These are phyloP conservation scores for Erebia ligea DNA, from an alignment of 2,888 invertebrate species.

Conservation along the genomic window DNA sequence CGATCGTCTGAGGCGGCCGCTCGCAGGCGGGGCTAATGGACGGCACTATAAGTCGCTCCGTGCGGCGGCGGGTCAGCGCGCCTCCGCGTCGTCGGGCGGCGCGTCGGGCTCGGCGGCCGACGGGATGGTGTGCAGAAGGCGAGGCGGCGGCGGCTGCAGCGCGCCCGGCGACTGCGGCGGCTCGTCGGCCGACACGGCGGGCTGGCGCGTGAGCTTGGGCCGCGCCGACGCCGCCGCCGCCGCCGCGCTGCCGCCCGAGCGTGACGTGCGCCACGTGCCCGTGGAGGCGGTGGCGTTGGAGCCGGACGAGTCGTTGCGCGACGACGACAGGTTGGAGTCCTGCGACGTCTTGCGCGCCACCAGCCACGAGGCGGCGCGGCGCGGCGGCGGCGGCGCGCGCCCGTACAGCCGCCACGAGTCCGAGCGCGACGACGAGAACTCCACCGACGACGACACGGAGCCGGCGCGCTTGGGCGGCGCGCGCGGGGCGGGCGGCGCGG, in stretches of 20 bases:
- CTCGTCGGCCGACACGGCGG: slow-evolving; percentile 91
- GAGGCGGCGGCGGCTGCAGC: slow-evolving; percentile 50
- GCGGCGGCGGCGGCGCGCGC: slow-evolving; percentile 91
- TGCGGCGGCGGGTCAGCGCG: slow-evolving; percentile 48
- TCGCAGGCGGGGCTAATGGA: background rate
- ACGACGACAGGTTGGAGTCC: slow-evolving; percentile 95
- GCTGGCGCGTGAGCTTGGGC: slow-evolving; percentile 84
- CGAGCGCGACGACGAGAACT: slow-evolving; percentile 91
- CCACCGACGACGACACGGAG: slow-evolving; percentile 91
- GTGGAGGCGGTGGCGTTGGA: slow-evolving; percentile 95
- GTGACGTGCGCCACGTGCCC: slow-evolving; percentile 93
- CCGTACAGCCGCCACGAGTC: slow-evolving; percentile 88
- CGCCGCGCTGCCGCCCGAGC: slow-evolving; percentile 90
- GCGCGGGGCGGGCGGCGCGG: slow-evolving; percentile 61
- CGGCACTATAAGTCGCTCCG: background rate
- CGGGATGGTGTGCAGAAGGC: slow-evolving; percentile 68
- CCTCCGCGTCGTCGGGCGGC: slow-evolving; percentile 44
- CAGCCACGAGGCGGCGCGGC: slow-evolving; percentile 94
- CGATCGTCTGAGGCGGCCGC: background rate
- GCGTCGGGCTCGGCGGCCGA: slow-evolving; percentile 70
- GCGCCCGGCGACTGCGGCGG: slow-evolving; percentile 81
- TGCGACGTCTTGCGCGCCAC: slow-evolving; percentile 96
- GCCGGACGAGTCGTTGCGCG: slow-evolving; percentile 95
- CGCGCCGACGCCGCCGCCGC: slow-evolving; percentile 76
- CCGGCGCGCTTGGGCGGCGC: slow-evolving; percentile 44